phyloP scores from a whole-genome alignment of 2,888 invertebrate species.

The Hirtodrosophila histrioides region DNA sequence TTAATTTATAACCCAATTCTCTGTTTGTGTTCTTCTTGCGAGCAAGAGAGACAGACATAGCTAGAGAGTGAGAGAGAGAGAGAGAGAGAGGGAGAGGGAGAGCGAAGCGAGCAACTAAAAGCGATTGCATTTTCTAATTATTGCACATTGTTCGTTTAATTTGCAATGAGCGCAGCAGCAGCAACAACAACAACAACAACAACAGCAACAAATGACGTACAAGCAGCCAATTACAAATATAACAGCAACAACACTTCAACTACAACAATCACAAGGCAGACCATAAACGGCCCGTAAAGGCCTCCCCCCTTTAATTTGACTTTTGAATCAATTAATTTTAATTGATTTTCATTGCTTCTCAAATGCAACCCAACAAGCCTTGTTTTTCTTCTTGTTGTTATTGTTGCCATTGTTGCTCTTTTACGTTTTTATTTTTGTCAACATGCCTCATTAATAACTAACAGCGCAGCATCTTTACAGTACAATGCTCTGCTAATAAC shows the following conservation, averaged over 20 bases:
- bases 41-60: slow-evolving; percentile 3
- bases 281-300: slow-evolving; percentile 25
- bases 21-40: slow-evolving; percentile 18
- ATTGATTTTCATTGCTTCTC: slow-evolving; percentile 81
- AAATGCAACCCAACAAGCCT: slow-evolving; percentile 54
- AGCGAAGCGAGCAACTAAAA: slow-evolving; percentile 15
- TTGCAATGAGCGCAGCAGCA: slow-evolving; percentile 35
- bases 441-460: slow-evolving; percentile 44
- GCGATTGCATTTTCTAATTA: slow-evolving; percentile 72
- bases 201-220: slow-evolving; percentile 40
- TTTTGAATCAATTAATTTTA: slow-evolving; percentile 80
- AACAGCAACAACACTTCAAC: slow-evolving; percentile 24
- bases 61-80: neutral
- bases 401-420: slow-evolving; percentile 27
- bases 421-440: slow-evolving; percentile 18
- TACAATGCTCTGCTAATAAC: slow-evolving; percentile 36
- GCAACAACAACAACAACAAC: slow-evolving; percentile 17
- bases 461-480: slow-evolving; percentile 30
- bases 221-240: slow-evolving; percentile 29
- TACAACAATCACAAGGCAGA: slow-evolving; percentile 27
- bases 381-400: slow-evolving; percentile 33
- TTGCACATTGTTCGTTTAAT: slow-evolving; percentile 75
- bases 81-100: slow-evolving; percentile 8
- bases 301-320: slow-evolving; percentile 63
- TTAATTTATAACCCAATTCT: slow-evolving; percentile 57